Base-by-base conservation (phyloP, 2,888 invertebrate genomes). In the Ornithoptera priamus region DNA sequence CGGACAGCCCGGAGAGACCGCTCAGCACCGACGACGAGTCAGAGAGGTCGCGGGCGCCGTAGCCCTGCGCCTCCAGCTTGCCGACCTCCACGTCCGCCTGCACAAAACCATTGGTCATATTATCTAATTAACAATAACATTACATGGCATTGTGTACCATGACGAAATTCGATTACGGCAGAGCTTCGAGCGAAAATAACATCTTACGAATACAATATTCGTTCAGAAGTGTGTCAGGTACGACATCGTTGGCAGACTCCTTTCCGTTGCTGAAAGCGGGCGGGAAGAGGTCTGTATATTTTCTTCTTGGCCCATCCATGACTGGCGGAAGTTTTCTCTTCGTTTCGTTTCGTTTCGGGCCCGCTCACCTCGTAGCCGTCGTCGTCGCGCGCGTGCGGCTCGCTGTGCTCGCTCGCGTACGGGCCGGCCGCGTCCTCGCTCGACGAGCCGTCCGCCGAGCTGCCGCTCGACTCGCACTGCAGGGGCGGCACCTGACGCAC, bases 1-100 rank as follows among this genome's bases (percentile, higher is more conserved):
- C 39, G 39, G 39, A 39, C 7, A 39, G 10, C 6, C 90, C 85
- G 71, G 85, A 75, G 57, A 72, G 74, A 58, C 76, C 74, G 50
- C 77, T 80, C n/a, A 82, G 75, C 3, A 81, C 77, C 8, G 86
- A 79, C 71, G 81, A 72, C 4, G 84, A 77, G 17, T 80, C 80
- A 0, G 87, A 82, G 15, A 83, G 71, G 58, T 85, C 87, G 42
- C 82, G 77, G 1, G 80, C 74, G 65, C 84, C 86, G 73, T 80
- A 78, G 5, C 80, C 71, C 7, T 74, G 73, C 3, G 80, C 72
- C 50, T 91, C 90, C 62, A 86, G 77, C 65, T 86, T 88, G 30
- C 87, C 84, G 15, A 94, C 80, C 80, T 95, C 95, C 15, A 94
- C 91, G 76, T 95, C 95, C 7, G 94, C 95, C 86, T 95, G 85